Percentiles rank a stretch among this genome's conserved stretches.
Evolutionary conservation across 2,113 vertebrate species (phyloP).

Genomic region (Eublepharis macularius): DNA sequence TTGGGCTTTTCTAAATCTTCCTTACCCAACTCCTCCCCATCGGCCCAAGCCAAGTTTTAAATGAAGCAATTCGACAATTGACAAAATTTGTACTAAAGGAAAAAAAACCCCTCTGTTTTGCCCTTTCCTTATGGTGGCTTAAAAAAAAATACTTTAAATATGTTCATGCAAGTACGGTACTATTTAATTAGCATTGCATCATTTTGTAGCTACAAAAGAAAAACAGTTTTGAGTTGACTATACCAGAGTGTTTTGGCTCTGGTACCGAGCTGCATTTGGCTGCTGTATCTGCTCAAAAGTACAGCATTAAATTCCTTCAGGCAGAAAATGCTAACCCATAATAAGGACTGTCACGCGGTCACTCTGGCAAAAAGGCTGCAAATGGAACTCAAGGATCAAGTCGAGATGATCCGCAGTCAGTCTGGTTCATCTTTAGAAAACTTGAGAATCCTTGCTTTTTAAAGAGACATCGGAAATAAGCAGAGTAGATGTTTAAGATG

Average conservation of each 20-base stretch:
- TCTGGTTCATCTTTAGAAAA: constrained; percentile 62
- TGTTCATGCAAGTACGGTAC: constrained; percentile 63
- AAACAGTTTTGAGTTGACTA: too few species aligned
- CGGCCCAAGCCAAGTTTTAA: constrained; percentile 66
- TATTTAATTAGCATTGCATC: constrained; percentile 63
- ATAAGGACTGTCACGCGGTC: constrained; percentile 62
- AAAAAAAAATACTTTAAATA: constrained; percentile 52
- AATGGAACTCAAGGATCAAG: constrained; percentile 64
- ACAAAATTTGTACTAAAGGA: constrained; percentile 67
- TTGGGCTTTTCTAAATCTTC: constrained; percentile 76
- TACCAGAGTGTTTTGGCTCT: constrained; percentile 58
- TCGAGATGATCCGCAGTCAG: constrained; percentile 41
- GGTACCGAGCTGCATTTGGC: constrained; percentile 58
- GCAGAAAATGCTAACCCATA: constrained; percentile 60
- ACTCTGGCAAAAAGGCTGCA: constrained; percentile 69
- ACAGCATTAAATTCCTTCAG: constrained; percentile 56
- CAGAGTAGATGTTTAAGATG: constrained; percentile 34
- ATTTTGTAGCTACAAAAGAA: constrained; percentile 57
- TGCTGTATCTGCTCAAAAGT: constrained; percentile 51
- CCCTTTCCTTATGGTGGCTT: constrained; percentile 53
- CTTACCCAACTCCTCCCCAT: constrained; percentile 49
- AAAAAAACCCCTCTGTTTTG: constrained; percentile 53
- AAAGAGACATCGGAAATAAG: constrained; percentile 59
- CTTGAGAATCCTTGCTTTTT: constrained; percentile 63
- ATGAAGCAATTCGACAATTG: constrained; percentile 71